phyloP scores from a whole-genome alignment of 2,113 vertebrate species.

The Engystomops pustulosus region DNA sequence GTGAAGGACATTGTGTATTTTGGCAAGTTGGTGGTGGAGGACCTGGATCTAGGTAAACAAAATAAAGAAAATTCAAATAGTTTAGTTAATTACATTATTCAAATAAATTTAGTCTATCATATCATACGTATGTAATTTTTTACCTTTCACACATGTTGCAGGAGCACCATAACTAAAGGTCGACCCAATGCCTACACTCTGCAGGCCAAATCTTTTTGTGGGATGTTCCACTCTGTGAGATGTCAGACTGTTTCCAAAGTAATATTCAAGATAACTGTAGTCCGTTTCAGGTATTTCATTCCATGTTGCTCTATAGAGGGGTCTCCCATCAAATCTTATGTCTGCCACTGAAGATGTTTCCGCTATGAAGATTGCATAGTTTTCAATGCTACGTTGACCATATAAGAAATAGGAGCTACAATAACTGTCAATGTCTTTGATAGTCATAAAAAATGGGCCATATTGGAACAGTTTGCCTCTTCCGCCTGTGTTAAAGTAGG shows the following conservation, averaged over 20 bases:
- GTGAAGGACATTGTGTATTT: constrained; percentile 63
- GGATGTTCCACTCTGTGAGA: constrained; percentile 62
- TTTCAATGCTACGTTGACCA: constrained; percentile 63
- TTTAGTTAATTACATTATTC: no score
- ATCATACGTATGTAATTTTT: not conserved
- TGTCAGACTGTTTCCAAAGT: constrained; percentile 51
- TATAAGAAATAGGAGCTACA: constrained; percentile 72
- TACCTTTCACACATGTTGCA: constrained; percentile 67
- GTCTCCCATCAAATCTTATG: constrained; percentile 65
- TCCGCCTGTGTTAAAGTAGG: constrained; percentile 73
- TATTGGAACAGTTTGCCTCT: not conserved
- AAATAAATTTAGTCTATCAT: no score
- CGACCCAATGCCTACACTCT: constrained; percentile 69
- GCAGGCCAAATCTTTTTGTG: constrained; percentile 68
- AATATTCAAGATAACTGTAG: constrained; percentile 74
- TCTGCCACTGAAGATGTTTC: constrained; percentile 37
- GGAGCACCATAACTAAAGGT: constrained; percentile 70
- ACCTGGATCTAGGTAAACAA: constrained; percentile 40
- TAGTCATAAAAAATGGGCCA: constrained; percentile 73
- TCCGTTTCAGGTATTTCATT: constrained; percentile 65
- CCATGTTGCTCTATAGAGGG: constrained; percentile 66
- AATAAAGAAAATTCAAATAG: not conserved
- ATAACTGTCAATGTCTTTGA: constrained; percentile 68
- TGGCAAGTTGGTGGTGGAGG: constrained; percentile 27
- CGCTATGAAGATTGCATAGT: constrained; percentile 71